phyloP scores from a whole-genome alignment of 2,888 invertebrate genomes.

The Choreutis nemorana region DNA sequence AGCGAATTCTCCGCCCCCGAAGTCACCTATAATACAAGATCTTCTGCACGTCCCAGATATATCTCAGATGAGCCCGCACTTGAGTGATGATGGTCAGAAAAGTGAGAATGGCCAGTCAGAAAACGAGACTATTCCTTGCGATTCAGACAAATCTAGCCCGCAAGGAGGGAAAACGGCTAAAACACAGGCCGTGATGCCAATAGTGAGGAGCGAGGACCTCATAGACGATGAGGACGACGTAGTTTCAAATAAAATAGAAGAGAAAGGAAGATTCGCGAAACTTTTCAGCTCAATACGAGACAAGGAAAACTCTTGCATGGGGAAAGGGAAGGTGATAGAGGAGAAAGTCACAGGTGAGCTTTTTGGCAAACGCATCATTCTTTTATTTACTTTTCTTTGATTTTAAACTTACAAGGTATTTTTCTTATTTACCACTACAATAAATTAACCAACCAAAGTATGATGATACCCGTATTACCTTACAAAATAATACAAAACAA shows the following conservation, averaged over 20 bases:
- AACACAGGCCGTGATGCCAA: conserved; percentile 59
- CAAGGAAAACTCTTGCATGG: conserved; percentile 57
- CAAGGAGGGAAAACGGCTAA: conserved; percentile 43
- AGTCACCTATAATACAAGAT: conserved; percentile 48
- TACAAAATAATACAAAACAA: too few relatives aligned
- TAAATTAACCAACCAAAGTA: too few relatives aligned
- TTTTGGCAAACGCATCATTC: too few relatives aligned
- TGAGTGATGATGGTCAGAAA: conserved; percentile 52
- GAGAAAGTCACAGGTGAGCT: conserved; percentile 48
- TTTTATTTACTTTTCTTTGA: conserved; percentile 1
- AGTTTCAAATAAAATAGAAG: conserved; percentile 38
- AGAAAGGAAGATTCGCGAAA: conserved; percentile 48
- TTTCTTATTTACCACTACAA: too few relatives aligned
- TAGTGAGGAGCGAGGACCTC: conserved; percentile 51
- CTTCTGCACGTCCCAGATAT: conserved; percentile 47
- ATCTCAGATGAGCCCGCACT: conserved; percentile 41
- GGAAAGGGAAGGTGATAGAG: conserved; percentile 58
- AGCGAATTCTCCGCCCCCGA: conserved; percentile 50
- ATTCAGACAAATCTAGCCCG: conserved; percentile 57
- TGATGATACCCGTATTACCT: too few relatives aligned
- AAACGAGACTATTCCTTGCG: conserved; percentile 58
- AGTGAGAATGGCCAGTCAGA: conserved; percentile 54
- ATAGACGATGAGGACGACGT: conserved; percentile 48
- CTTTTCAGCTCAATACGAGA: conserved; percentile 51
- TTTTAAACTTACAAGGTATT: background rate